Percentiles rank a stretch among this genome's conserved stretches.
phyloP scores from a whole-genome alignment of 2,113 vertebrate genomes.

The Eubucco bourcierii region DNA sequence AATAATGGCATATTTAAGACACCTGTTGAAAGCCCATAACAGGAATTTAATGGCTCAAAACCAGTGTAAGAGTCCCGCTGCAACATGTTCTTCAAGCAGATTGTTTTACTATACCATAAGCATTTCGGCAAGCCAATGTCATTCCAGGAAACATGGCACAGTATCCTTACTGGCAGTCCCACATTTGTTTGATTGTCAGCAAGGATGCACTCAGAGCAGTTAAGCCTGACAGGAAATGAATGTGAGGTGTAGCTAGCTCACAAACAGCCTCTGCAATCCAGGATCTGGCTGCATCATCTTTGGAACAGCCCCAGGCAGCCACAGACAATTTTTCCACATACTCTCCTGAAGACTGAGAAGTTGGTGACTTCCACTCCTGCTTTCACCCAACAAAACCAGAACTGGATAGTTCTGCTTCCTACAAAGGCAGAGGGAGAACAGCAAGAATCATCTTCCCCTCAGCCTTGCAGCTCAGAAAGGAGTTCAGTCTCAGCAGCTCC shows the following conservation, averaged over 20 bases:
- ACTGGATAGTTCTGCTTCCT: background rate
- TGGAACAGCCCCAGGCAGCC: background rate
- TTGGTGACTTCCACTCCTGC: background rate
- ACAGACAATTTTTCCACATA: background rate
- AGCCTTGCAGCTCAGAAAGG: background rate
- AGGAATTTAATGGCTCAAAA: background rate
- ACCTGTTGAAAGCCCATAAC: background rate
- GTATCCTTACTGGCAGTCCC: background rate
- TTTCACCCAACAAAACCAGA: background rate
- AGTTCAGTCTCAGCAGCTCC: background rate
- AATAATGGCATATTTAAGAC: background rate
- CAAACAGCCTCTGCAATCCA: background rate
- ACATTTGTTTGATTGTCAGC: background rate
- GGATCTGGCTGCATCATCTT: background rate
- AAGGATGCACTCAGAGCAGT: background rate
- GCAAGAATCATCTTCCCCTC: background rate
- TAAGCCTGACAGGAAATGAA: background rate
- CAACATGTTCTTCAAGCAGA: background rate
- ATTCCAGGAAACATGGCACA: background rate
- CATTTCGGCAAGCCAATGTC: background rate
- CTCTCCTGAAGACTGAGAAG: background rate
- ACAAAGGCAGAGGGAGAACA: background rate
- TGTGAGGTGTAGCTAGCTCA: accelerated
- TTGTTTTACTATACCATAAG: background rate
- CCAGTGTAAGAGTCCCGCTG: background rate